Evolutionary conservation across 2,888 invertebrate genomes (phyloP), one percentile per base, ranked within the genome.

Genomic region (Agrilus mali): DNA sequence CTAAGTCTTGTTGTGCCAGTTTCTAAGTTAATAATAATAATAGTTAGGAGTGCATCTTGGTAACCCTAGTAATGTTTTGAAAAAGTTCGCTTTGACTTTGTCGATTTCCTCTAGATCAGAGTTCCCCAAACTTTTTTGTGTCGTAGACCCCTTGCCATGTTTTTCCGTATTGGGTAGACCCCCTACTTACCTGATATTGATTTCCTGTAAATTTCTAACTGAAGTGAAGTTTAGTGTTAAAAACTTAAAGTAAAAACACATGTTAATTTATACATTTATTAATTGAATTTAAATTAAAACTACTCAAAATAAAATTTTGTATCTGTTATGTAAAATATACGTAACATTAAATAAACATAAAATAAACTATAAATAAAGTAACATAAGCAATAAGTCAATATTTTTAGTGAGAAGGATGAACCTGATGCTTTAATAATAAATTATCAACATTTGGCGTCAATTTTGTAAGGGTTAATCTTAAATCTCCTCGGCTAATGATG

Each of bases 391-490:
- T 40, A 50, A 47, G 43, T 50, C 38, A 48, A 50, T 50, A 41
- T 42, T 49, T 51, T 51, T 50, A 50, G 43, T 51, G 48, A 40
- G 47, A 51, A 38, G 53, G 51, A 46, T 52, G 53, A 49, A 49
- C 49, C 42, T 51, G 51, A 47, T 53, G 51, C 40, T 44, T 48
- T 53, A 44, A 47, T 44, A 53, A 46, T 38, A 52, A 52, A 48
- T 53, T 53, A 39, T 52, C 49, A 50, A 53, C 38, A 49, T 53
- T 52, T 52, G 52, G 51, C 46, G 32, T 52, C 47, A 53, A 48
- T 51, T 53, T 53, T 38, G 52, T 52, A 15, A 54, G 50, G 51
- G 46, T 48, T 52, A 55, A 50, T 44, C 48, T 48, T 41, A 54
- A 54, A 49, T 53, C 47, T 50, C 42, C 52, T 44, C 46, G 50